Percentiles rank a stretch among this genome's conserved stretches.
These are phyloP conservation scores for Epicampocera succincta DNA, from an alignment of 2,888 invertebrate genomes.

Conservation along the genomic window DNA sequence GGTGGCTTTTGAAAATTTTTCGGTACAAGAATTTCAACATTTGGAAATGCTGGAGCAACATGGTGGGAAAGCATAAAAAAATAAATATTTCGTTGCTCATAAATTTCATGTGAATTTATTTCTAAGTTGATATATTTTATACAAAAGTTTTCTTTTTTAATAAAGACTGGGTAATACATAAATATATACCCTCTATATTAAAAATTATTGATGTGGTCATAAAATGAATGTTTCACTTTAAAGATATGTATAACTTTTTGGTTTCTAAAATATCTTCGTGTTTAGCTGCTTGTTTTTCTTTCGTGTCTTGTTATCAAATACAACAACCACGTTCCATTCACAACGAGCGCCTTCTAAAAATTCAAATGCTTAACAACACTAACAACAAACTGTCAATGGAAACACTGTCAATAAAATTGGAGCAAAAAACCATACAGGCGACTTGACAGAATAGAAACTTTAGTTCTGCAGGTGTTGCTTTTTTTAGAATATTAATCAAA, in stretches of 20 bases:
- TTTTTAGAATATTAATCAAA: slow-evolving; percentile 52
- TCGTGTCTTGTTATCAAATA: not conserved
- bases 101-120: slow-evolving; percentile 28
- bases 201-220: not conserved
- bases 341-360: not conserved
- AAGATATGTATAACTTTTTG: too few species aligned
- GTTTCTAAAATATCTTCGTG: too few species aligned
- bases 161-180: slow-evolving; percentile 62
- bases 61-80: slow-evolving; percentile 29
- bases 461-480: slow-evolving; percentile 70
- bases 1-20: slow-evolving; percentile 51
- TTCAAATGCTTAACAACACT: slow-evolving; percentile 27
- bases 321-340: slow-evolving; percentile 14
- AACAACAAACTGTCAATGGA: slow-evolving; percentile 28
- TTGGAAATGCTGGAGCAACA: slow-evolving; percentile 1
- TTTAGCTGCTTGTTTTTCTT: too few species aligned
- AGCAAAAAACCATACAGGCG: slow-evolving; percentile 7
- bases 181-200: slow-evolving; percentile 47
- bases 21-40: not conserved
- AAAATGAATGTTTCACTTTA: not conserved
- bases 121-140: slow-evolving; percentile 25
- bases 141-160: slow-evolving; percentile 58
- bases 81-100: slow-evolving; percentile 31
- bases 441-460: slow-evolving; percentile 10
- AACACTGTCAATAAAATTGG: slow-evolving; percentile 32